A percentile compares a stretch with the other conserved stretches of the same genome.
These are phyloP conservation scores for Nomada flava DNA, from an alignment of 2,888 invertebrate genomes.

Conservation along the genomic window DNA sequence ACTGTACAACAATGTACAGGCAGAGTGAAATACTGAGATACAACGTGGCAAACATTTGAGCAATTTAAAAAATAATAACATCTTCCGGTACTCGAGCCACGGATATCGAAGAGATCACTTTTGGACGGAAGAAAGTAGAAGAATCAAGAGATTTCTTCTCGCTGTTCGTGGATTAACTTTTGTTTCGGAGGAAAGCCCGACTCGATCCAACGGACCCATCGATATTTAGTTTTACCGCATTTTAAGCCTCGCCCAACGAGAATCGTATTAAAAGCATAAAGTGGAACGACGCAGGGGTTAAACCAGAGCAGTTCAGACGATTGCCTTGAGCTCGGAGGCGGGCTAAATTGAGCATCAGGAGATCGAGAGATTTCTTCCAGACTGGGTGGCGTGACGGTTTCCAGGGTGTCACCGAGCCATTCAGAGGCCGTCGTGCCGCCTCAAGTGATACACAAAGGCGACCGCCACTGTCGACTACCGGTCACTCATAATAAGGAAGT, in stretches of 20 bases:
- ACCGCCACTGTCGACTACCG: constrained; percentile 70
- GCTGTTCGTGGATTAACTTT: too few relatives aligned
- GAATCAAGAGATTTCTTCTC: too few relatives aligned
- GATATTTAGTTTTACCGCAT: not conserved
- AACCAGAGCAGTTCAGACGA: constrained; percentile 36
- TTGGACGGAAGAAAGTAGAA: too few relatives aligned
- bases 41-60: too few relatives aligned
- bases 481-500: constrained; percentile 76
- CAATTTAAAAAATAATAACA: too few relatives aligned
- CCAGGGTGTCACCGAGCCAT: constrained; percentile 70
- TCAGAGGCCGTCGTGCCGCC: constrained; percentile 71
- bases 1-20: too few relatives aligned
- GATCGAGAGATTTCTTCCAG: constrained; percentile 57
- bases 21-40: too few relatives aligned
- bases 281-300: constrained; percentile 13
- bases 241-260: not conserved
- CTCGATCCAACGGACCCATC: too few relatives aligned
- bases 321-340: constrained; percentile 45
- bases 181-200: too few relatives aligned
- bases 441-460: constrained; percentile 79
- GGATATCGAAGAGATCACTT: too few relatives aligned
- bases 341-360: constrained; percentile 48
- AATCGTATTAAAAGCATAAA: not conserved
- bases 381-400: constrained; percentile 64
- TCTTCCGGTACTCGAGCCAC: too few relatives aligned